phyloP scores from a whole-genome alignment of 2,113 vertebrate genomes.

The Atrichornis clamosus region DNA sequence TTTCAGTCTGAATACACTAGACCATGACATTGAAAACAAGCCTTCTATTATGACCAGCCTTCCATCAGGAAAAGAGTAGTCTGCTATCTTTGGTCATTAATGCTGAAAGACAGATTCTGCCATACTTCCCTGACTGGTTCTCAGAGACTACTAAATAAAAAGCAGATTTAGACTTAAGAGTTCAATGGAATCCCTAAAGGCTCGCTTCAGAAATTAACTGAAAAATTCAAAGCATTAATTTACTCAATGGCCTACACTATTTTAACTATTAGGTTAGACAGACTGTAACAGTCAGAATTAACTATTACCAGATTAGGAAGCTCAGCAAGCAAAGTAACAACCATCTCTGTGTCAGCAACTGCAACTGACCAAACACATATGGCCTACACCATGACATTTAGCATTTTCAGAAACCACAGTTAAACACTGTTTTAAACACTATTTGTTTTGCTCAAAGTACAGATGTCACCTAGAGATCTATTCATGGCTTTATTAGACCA shows the following conservation, averaged over 20 bases:
- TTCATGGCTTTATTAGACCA: background rate
- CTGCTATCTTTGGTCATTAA: background rate
- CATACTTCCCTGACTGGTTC: background rate
- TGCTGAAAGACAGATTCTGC: background rate
- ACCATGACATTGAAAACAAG: background rate
- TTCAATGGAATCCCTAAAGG: background rate
- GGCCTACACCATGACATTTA: background rate
- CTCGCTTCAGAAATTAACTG: background rate
- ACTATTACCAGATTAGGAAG: background rate
- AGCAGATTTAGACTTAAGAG: background rate
- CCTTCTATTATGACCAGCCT: background rate
- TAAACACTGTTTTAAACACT: background rate
- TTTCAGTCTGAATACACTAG: background rate
- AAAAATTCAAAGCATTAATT: background rate
- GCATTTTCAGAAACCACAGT: background rate
- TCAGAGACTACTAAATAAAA: background rate
- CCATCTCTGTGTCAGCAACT: background rate
- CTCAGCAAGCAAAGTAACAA: background rate
- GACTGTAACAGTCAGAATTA: background rate
- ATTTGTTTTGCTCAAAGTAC: constrained; percentile 19
- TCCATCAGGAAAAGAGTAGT: background rate
- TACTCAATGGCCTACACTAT: background rate
- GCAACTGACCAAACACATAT: background rate
- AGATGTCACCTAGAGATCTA: background rate
- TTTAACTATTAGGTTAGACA: background rate